A percentile compares a stretch with the other conserved stretches of the same genome.
These are phyloP conservation scores for Felis chaus DNA, from an alignment of 2,113 vertebrate genomes.

Conservation along the genomic window DNA sequence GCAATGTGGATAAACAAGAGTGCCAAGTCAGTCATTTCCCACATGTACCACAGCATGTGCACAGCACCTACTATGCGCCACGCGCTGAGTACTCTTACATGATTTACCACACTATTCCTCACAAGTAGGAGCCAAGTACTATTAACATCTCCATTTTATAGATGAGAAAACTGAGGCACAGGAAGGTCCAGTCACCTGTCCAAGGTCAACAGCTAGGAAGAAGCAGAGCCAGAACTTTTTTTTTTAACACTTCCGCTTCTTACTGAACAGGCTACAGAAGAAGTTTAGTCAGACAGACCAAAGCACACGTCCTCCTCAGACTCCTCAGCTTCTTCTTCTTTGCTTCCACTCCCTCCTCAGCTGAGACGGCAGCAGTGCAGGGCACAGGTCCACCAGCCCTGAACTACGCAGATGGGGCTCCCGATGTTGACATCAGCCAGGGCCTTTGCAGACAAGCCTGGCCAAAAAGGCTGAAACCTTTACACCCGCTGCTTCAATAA, in stretches of 20 bases:
- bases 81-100: neutral
- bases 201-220: neutral
- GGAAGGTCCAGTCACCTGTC: neutral
- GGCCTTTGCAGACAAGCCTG: too few species aligned
- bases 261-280: neutral
- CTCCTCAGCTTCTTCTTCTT: neutral
- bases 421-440: too few species aligned
- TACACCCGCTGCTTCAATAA: too few species aligned
- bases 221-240: neutral
- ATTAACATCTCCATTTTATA: neutral
- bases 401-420: too few species aligned
- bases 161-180: neutral
- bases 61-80: rapidly evolving
- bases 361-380: neutral
- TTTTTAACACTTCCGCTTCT: neutral
- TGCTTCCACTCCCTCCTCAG: neutral
- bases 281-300: neutral
- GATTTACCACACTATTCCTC: neutral
- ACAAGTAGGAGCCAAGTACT: neutral
- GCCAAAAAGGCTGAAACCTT: too few species aligned
- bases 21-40: neutral
- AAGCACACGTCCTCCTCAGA: neutral
- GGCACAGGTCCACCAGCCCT: too few species aligned
- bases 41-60: neutral
- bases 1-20: neutral